Evolutionary conservation across 1,140 invertebrate species (phyloP).

Genomic region (Heliconius congener): DNA sequence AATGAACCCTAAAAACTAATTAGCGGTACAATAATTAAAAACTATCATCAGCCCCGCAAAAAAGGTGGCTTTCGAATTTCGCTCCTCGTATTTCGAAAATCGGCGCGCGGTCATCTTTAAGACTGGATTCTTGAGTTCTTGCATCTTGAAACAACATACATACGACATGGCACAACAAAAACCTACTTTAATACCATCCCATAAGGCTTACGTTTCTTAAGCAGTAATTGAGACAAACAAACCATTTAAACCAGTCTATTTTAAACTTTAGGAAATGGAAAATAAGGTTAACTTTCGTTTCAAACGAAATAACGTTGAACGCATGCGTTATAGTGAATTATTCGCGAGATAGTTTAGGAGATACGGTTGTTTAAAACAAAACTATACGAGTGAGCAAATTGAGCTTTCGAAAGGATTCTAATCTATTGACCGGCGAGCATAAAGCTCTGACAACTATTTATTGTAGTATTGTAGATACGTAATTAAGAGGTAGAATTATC

Average conservation of each 20-base stretch:
- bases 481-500: constrained; percentile 22
- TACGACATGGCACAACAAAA: background rate
- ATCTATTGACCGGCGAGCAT: constrained; percentile 51
- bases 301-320: constrained; percentile 32
- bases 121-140: constrained; percentile 47
- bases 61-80: constrained; percentile 73
- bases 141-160: constrained; percentile 42
- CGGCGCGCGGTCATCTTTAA: constrained; percentile 71
- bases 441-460: constrained; percentile 44
- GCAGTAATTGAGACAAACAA: background rate
- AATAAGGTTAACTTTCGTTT: constrained; percentile 38
- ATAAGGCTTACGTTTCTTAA: background rate
- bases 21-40: constrained; percentile 74
- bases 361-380: constrained; percentile 72
- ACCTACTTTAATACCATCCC: background rate
- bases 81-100: constrained; percentile 79
- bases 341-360: constrained; percentile 73
- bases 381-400: constrained; percentile 75
- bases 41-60: constrained; percentile 59
- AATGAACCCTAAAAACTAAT: constrained; percentile 67
- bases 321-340: constrained; percentile 67
- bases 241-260: background rate
- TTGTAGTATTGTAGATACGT: constrained; percentile 24
- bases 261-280: constrained; percentile 1
- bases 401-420: constrained; percentile 64